Base-by-base conservation (phyloP, 92 coral and sea anemone species). In the Heteractis magnifica region DNA sequence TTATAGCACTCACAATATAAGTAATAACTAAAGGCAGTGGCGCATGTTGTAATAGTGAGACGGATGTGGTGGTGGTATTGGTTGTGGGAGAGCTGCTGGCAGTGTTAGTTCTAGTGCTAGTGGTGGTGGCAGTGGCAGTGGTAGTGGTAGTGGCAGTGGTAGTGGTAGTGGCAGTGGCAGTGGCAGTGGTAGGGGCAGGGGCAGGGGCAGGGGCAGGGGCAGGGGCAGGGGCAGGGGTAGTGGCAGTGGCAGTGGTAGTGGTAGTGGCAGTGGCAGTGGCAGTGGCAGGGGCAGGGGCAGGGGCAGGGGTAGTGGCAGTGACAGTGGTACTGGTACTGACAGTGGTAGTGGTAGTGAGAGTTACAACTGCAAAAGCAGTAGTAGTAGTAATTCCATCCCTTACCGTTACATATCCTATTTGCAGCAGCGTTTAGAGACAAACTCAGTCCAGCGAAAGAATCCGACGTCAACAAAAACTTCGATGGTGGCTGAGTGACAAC, bases 321-420 rank as follows among this genome's bases (percentile, higher is more conserved):
- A 5, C 13, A 9, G 16, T 34, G 44, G 44, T 0, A 55, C 3
- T 55, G 11, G 59, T 55, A 55, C 3, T 34, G 44, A 34, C 44
- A 34, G 3, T 13, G 5, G 11, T 0, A 55, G 4, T 55, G 59
- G 10, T 2, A 55, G 59, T 13, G 14, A 4, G 59, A 9, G 11
- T 55, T 55, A 8, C 59, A 20, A 62, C 26, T 18, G 3, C 5
- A 62, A 62, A 0, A 59, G 15, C 18, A 10, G 26, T 9, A 34
- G 52, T 21, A 52, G 7, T 12, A 21, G 4, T 12, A 53, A 53
- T 53, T 53, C 58, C 23, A 23, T 62, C 4, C 14, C 81, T 92
- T 80, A 92, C 98, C 90, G 51, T 90, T 90, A 77, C 97, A 95
- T 48, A 91, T 87, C 72, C 89, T 87, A 59, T 86, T 90, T 34